Base-by-base conservation (phyloP, 2,113 vertebrate genomes). In the Campylomormyrus tamandua region DNA sequence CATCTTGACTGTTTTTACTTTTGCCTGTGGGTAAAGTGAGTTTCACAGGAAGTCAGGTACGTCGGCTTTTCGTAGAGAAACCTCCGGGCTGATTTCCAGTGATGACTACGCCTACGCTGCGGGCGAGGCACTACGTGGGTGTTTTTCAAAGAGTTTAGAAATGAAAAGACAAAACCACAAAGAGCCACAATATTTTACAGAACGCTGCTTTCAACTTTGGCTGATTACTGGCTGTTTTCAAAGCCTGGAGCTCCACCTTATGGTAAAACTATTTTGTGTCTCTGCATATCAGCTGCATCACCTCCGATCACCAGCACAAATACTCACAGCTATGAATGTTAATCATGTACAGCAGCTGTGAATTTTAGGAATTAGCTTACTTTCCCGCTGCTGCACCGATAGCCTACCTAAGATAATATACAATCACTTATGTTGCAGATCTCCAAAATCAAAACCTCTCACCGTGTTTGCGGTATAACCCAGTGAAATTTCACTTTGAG, bases 41-140 rank as follows among this genome's bases (percentile, higher is more conserved):
- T 27, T 66, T 48, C 31, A 91, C 87, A 89, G 83, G 74, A 84
- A 84, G 46, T n/a, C 83, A 48, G 24, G 83, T n/a, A 21, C 19
- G 19, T 45, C 17, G 83, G 45, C 83, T 84, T 84, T 84, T 84
- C 83, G 83, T 48, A 84, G 83, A 84, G 83, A 84, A 84, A 84
- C 83, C 83, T n/a, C 83, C 1, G 24, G 19, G 45, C 83, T 21
- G 83, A 48, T 45, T 84, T 48, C 83, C 83, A 46, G 9, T 84
- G 45, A 84, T 46, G 3, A n/a, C 83, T 46, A 9, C 83, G 11
- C 39, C 19, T n/a, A 84, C 83, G 4, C 39, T 21, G 83, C 46
- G 83, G 46, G 83, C 83, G 83, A n/a, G 9, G 83, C 45, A n/a
- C 83, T 45, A 48, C 83, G 83, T 84, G 83, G 83, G 83, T 24